These are phyloP conservation scores for Acrocephalus kingi DNA, from an alignment of 2,113 vertebrate genomes.

Conservation along the genomic window DNA sequence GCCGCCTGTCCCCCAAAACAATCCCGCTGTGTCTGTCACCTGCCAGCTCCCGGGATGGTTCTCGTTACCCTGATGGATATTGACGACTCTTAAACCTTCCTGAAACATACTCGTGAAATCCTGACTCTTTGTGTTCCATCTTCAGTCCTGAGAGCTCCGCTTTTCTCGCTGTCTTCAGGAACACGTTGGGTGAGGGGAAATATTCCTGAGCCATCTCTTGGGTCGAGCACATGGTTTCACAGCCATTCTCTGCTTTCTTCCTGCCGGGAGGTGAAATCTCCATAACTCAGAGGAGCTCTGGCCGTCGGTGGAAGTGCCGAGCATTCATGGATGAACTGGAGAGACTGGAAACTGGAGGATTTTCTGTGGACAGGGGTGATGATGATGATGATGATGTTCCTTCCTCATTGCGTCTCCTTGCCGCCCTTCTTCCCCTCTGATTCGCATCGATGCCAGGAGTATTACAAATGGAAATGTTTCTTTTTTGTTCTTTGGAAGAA, in stretches of 20 bases:
- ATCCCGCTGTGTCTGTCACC: background rate
- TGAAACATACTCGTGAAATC: constrained; percentile 17
- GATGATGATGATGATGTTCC: constrained; percentile 25
- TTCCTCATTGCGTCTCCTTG: background rate
- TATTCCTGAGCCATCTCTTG: background rate
- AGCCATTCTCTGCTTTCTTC: background rate
- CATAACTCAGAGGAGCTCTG: background rate
- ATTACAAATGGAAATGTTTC: constrained; percentile 41
- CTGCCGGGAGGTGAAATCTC: background rate
- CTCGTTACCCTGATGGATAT: background rate
- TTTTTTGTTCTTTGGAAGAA: constrained; percentile 59
- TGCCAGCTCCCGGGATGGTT: background rate
- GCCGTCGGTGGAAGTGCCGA: background rate
- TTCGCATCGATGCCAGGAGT: constrained; percentile 48
- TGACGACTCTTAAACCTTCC: constrained; percentile 18
- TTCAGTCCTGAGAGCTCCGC: background rate
- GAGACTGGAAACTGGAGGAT: constrained; percentile 17
- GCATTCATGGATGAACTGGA: constrained; percentile 7
- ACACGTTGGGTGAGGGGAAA: constrained; percentile 19
- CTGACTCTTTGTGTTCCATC: constrained; percentile 17
- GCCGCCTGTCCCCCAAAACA: background rate
- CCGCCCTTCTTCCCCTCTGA: constrained; percentile 17
- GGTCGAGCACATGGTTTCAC: background rate
- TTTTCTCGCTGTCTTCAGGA: constrained; percentile 41
- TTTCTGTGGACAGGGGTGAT: constrained; percentile 26